phyloP scores from a whole-genome alignment of 2,113 vertebrate species.

The Chaetodon auriga region DNA sequence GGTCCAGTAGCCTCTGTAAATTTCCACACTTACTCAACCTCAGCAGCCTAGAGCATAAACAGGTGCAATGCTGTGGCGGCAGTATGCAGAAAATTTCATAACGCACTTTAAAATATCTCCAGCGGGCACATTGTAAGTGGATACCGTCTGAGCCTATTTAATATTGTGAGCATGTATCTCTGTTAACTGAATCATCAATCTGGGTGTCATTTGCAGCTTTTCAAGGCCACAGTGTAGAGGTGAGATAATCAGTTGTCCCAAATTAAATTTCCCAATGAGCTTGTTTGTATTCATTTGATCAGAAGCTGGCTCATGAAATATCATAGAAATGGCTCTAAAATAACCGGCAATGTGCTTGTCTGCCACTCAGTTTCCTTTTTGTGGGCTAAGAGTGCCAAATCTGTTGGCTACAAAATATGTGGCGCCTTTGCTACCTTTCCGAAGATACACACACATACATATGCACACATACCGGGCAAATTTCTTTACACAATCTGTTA shows the following conservation, averaged over 20 bases:
- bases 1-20: conserved; percentile 7
- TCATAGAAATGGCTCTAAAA: conserved; percentile 7
- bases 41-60: conserved; percentile 38
- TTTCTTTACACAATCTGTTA: not conserved
- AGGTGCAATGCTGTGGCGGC: conserved; percentile 11
- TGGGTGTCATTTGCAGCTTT: conserved; percentile 55
- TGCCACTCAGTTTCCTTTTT: conserved; percentile 13
- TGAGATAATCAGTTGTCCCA: conserved; percentile 51
- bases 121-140: conserved; percentile 27
- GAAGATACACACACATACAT: not conserved
- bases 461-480: not conserved
- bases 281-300: conserved; percentile 56
- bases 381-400: conserved; percentile 2
- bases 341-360: not conserved
- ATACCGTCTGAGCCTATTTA: conserved; percentile 40
- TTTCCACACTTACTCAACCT: conserved; percentile 22
- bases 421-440: not conserved
- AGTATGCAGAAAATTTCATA: conserved; percentile 17
- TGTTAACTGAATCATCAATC: conserved; percentile 68
- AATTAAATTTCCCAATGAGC: conserved; percentile 45
- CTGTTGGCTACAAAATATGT: conserved; percentile 22
- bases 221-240: conserved; percentile 39
- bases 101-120: conserved; percentile 29
- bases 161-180: conserved; percentile 40
- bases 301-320: conserved; percentile 24